phyloP scores from a whole-genome alignment of 2,888 invertebrate species.

The Lottia scabra region DNA sequence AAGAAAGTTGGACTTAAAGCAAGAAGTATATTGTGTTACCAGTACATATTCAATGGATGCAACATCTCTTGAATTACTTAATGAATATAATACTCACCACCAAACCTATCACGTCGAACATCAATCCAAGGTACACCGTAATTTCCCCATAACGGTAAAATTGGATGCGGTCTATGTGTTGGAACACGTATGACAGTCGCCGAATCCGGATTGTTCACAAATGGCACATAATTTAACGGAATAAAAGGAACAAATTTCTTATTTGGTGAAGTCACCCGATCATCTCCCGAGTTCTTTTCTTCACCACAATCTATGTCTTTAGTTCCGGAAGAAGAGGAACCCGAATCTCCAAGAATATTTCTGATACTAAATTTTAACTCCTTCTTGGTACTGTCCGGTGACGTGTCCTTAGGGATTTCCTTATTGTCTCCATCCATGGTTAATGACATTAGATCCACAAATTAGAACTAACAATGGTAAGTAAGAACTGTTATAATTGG shows the following conservation, averaged over 20 bases:
- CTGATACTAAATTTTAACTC: conserved; percentile 56
- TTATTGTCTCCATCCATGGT: background rate
- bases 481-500: too few relatives aligned
- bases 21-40: too few relatives aligned
- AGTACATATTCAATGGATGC: background rate
- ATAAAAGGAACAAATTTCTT: background rate
- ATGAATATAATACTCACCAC: conserved; percentile 47
- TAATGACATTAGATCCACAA: too few relatives aligned
- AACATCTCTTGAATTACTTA: background rate
- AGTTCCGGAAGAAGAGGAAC: background rate
- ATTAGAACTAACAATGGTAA: too few relatives aligned
- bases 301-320: background rate
- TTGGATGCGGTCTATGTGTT: conserved; percentile 51
- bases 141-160: conserved; percentile 45
- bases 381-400: background rate
- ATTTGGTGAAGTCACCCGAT: background rate
- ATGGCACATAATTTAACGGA: background rate
- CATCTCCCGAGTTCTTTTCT: background rate
- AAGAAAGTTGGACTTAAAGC: too few relatives aligned
- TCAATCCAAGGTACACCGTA: conserved; percentile 63
- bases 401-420: background rate
- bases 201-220: conserved; percentile 18
- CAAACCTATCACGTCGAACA: conserved; percentile 60
- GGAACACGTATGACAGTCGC: conserved; percentile 50
- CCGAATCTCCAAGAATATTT: conserved; percentile 42